phyloP scores from a whole-genome alignment of 2,113 vertebrate genomes.

The Australoheros scitulus region DNA sequence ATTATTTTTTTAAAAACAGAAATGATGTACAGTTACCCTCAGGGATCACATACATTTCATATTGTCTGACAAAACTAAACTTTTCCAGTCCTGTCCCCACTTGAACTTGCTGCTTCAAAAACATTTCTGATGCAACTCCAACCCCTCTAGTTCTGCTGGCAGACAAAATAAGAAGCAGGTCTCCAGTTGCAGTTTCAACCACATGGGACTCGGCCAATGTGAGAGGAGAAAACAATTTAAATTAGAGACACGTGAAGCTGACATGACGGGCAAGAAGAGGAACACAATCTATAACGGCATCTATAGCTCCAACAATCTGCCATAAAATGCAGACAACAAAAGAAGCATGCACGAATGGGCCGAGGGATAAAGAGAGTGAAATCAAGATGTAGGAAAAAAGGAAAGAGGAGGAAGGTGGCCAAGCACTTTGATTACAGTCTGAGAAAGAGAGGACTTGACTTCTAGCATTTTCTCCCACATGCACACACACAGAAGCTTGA shows the following conservation, averaged over 20 bases:
- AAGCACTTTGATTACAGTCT: constrained; percentile 49
- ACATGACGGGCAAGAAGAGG: not conserved
- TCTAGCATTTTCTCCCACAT: not conserved
- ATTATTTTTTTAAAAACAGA: not conserved
- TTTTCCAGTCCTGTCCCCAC: not conserved
- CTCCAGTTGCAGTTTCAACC: constrained; percentile 14
- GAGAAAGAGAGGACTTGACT: constrained; percentile 6
- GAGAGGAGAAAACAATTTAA: not conserved
- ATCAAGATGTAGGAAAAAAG: constrained; percentile 27
- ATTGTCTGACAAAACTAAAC: not conserved
- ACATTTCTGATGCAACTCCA: constrained; percentile 5
- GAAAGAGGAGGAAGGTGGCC: constrained; percentile 29
- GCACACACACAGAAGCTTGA: constrained; percentile 16
- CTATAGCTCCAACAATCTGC: not conserved
- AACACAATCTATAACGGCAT: not conserved
- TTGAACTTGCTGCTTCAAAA: not conserved
- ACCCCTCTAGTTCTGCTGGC: not conserved
- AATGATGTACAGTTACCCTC: not conserved
- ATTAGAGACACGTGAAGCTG: not conserved
- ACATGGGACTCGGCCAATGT: constrained; percentile 20
- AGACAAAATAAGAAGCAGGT: constrained; percentile 6
- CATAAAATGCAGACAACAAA: not conserved
- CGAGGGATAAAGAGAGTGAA: constrained; percentile 27
- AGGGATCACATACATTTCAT: not conserved
- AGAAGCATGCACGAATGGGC: not conserved